Base-by-base conservation (phyloP, 1,140 invertebrate genomes). In the Archegozetes longisetosus region DNA sequence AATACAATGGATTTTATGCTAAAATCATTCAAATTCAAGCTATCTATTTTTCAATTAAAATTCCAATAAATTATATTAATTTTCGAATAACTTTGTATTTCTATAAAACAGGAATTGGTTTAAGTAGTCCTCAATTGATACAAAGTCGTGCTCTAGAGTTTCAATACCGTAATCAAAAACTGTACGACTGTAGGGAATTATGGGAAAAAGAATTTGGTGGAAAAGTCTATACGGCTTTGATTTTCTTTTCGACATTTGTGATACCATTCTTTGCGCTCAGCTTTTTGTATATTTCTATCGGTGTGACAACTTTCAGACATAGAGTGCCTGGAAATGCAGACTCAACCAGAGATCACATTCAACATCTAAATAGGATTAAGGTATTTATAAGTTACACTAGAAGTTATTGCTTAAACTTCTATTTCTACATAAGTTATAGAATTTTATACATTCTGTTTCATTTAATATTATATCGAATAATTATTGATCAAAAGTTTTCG, bases 271-370 rank as follows among this genome's bases (percentile, higher is more conserved):
- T 70, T 4, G 70, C 74, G n/a, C 69, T 79, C 4, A 69, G 69
- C 4, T 71, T 74, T 55, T 75, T 75, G 0, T 79, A 79, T 64
- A 64, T 72, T 2, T 70, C 73, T 27, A 71, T 74, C 13, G 71
- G 68, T 1, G 68, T 64, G 54, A 70, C 69, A 57, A 67, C 73
- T 64, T 78, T 76, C 73, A 65, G 70, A 24, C 65, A 74, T 49
- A 73, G 69, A 2, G 66, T 74, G 0, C 78, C 78, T 6, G 78
- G 78, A 17, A 76, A 78, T 58, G 73, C 73, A 0, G 72, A 79
- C 60, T 66, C 70, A 2, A 65, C 65, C 3, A 58, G 78, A 51
- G 78, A 79, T 62, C 65, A 69, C 27, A 68, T 70, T 22, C 75
- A 57, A 28, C 32, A 32, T 9, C 65, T 68, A 52, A 72, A 74